Evolutionary conservation across 2,888 invertebrate genomes (phyloP), one percentile per base, ranked within the genome.

Genomic region (Drosophila engyochracea): DNA sequence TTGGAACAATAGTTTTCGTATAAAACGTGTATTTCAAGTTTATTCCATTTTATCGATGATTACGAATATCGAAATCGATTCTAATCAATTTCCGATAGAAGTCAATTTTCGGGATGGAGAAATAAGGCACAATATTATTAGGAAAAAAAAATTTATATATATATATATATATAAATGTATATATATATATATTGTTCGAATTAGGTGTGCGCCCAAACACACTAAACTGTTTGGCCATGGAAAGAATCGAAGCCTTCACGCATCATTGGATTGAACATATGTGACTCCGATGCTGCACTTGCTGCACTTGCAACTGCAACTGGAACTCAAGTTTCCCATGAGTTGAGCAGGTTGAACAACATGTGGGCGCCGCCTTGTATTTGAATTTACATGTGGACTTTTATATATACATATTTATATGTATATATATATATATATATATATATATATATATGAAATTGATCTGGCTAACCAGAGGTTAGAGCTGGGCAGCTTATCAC

Each of bases 251-350:
- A 59, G 49, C 65, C 71, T 79, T 80, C 37, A 69, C 77, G 79
- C 79, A 63, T 72, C 68, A 69, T 55, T 72, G 65, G 28, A 30
- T 59, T 25, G 4, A 65, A 54, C 81, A 70, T 60, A 76, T 78
- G 81, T 70, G 52, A 59, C 53, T 22, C 61, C 47, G 57, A 41
- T 55, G 52, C 12, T 47, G 65, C 76, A 64, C 65, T 66, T 70
- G 68, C 59, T 44, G 72, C 72, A 57, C 58, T 28, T 47, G 33
- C 51, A 64, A 57, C 55, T 30, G 66, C 62, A 68, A 39, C 63
- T 41, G 60, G 44, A 76, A 68, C 60, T 68, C 55, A 47, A 53
- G 81, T 73, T 77, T 79, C 77, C 66, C 79, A 79, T 81, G 72
- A 68, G 60, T 30, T n/a, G 64, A 67, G 70, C 70, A 59, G 68